phyloP scores from a whole-genome alignment of 2,888 invertebrate genomes.

The Dendrolimus pini region DNA sequence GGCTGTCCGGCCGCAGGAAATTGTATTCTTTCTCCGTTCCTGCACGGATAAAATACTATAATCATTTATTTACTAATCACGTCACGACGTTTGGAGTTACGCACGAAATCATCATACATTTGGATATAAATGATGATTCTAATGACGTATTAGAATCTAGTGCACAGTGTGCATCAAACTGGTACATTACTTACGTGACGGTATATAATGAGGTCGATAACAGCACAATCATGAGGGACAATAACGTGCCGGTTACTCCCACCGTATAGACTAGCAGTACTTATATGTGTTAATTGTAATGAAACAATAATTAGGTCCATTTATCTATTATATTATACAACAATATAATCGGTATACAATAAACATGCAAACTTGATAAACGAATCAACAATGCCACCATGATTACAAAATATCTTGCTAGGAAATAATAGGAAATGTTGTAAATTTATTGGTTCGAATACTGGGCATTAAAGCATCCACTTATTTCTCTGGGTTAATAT shows the following conservation, averaged over 20 bases:
- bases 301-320: neutral
- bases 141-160: too few relatives aligned
- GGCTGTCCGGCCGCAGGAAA: too few relatives aligned
- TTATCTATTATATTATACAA: neutral
- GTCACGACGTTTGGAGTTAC: too few relatives aligned
- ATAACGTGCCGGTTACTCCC: conserved; percentile 8
- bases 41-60: too few relatives aligned
- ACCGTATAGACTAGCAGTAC: neutral
- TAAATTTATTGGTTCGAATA: too few relatives aligned
- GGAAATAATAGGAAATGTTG: too few relatives aligned
- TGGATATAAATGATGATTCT: conserved; percentile 2
- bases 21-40: too few relatives aligned
- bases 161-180: too few relatives aligned
- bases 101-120: neutral
- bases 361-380: neutral
- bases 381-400: neutral
- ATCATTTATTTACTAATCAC: too few relatives aligned
- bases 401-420: neutral
- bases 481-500: too few relatives aligned
- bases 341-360: neutral
- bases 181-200: neutral
- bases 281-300: neutral
- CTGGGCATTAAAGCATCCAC: too few relatives aligned
- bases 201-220: conserved; percentile 18
- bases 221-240: conserved; percentile 19